phyloP scores from a whole-genome alignment of 2,888 invertebrate species.

The Volucella inanis region DNA sequence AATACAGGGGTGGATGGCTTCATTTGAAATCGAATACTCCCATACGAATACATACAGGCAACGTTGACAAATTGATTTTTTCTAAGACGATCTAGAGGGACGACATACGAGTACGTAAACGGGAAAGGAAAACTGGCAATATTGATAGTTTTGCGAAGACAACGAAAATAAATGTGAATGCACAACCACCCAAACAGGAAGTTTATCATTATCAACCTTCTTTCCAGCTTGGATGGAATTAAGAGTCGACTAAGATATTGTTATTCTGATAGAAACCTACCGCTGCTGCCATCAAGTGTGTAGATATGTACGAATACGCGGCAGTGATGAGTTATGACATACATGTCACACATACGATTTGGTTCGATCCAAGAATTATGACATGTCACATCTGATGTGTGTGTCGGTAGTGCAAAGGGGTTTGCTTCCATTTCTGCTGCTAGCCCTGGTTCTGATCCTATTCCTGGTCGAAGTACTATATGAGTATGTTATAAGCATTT shows the following conservation, averaged over 20 bases:
- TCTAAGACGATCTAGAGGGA: slow-evolving; percentile 29
- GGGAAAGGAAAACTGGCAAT: background rate
- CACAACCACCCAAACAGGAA: slow-evolving; percentile 27
- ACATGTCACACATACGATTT: slow-evolving; percentile 75
- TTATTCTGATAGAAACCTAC: slow-evolving; percentile 68
- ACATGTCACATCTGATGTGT: slow-evolving; percentile 72
- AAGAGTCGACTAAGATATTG: slow-evolving; percentile 44
- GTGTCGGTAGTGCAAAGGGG: slow-evolving; percentile 51
- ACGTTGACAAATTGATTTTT: slow-evolving; percentile 69
- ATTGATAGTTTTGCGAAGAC: slow-evolving; percentile 54
- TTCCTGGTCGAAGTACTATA: background rate
- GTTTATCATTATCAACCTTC: slow-evolving; percentile 48
- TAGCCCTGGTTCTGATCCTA: background rate
- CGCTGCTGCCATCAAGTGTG: slow-evolving; percentile 3
- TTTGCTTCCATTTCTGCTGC: slow-evolving; percentile 12
- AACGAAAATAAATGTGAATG: slow-evolving; percentile 55
- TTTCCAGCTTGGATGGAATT: background rate
- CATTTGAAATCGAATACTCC: slow-evolving; percentile 65
- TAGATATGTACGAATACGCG: slow-evolving; percentile 38
- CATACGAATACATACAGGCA: background rate
- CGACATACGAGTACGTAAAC: too few relatives aligned
- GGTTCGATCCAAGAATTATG: slow-evolving; percentile 70
- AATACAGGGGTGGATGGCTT: slow-evolving; percentile 36
- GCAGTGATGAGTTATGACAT: slow-evolving; percentile 73
- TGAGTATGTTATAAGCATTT: slow-evolving; percentile 47